A percentile compares a stretch with the other conserved stretches of the same genome.
These are phyloP conservation scores for Disparrhopalites patrizii DNA, from an alignment of 2,888 invertebrate species.

Conservation along the genomic window DNA sequence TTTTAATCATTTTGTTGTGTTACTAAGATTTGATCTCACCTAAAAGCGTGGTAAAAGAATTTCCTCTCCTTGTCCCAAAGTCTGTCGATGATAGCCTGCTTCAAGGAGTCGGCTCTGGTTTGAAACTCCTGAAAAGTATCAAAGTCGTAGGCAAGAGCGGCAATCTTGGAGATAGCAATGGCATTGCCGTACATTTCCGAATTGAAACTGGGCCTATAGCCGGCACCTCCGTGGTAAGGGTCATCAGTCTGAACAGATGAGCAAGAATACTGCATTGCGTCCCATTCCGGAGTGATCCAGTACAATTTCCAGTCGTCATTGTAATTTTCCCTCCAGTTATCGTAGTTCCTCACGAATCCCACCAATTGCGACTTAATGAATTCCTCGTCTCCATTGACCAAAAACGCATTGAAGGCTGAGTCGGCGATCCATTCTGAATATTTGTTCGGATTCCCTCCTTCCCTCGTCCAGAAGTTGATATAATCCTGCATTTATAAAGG, in stretches of 20 bases:
- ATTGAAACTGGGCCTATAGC: conserved; percentile 46
- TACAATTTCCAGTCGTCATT: conserved; percentile 34
- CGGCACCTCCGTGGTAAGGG: conserved; percentile 42
- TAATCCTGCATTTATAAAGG: conserved; percentile 35
- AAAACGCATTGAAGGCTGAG: conserved; percentile 36
- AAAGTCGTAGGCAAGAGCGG: conserved; percentile 35
- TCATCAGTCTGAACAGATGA: conserved; percentile 42
- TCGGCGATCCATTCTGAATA: conserved; percentile 48
- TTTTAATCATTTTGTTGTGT: too few relatives aligned
- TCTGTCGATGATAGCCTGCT: conserved; percentile 31
- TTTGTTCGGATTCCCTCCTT: conserved; percentile 36
- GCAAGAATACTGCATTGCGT: conserved; percentile 44
- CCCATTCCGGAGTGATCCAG: conserved; percentile 44
- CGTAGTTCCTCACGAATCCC: conserved; percentile 40
- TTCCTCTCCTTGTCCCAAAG: conserved; percentile 45
- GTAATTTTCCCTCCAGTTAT: conserved; percentile 36
- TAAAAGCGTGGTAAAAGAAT: conserved; percentile 41
- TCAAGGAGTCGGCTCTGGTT: conserved; percentile 31
- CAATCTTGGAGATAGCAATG: conserved; percentile 42
- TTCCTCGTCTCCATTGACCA: conserved; percentile 33
- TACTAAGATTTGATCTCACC: too few relatives aligned
- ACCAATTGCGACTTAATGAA: conserved; percentile 41
- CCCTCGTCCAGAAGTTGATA: conserved; percentile 45
- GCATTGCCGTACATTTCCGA: conserved; percentile 47
- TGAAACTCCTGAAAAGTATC: conserved; percentile 32